Percentiles rank a stretch among this genome's conserved stretches.
Conservation (phyloP, 92 coral and sea anemone genomes). For the Palythoa grandis region DNA sequence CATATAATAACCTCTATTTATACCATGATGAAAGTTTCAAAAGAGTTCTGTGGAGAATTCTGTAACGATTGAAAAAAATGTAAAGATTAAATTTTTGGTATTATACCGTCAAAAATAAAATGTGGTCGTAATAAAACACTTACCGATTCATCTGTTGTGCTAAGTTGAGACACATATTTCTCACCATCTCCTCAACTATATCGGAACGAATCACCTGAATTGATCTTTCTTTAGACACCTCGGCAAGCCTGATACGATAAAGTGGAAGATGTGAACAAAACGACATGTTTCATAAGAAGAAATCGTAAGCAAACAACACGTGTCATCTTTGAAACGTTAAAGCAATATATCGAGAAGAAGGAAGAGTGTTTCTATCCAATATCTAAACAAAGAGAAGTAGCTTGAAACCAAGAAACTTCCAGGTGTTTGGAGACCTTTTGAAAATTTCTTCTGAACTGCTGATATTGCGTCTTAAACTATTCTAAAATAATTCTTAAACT, state of each 20-base stretch:
- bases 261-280: not conserved
- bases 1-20: no score
- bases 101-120: no score
- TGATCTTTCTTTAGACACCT: constrained; percentile 45
- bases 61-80: no score
- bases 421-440: no score
- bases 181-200: constrained; percentile 40
- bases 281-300: not conserved
- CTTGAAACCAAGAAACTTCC: not conserved
- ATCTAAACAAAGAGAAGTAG: no score
- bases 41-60: no score
- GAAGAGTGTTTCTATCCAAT: not conserved
- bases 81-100: no score
- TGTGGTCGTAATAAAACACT: not conserved
- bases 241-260: constrained; percentile 31
- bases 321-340: not conserved
- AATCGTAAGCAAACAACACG: not conserved
- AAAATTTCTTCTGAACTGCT: no score
- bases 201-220: constrained; percentile 11
- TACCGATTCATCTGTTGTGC: constrained; percentile 51
- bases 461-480: no score
- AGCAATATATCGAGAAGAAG: not conserved
- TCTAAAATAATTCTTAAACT: not conserved
- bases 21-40: no score
- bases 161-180: constrained; percentile 35